Evolutionary conservation across 2,888 invertebrate species (phyloP), one percentile per base, ranked within the genome.

Genomic region (Drosophila histrio): DNA sequence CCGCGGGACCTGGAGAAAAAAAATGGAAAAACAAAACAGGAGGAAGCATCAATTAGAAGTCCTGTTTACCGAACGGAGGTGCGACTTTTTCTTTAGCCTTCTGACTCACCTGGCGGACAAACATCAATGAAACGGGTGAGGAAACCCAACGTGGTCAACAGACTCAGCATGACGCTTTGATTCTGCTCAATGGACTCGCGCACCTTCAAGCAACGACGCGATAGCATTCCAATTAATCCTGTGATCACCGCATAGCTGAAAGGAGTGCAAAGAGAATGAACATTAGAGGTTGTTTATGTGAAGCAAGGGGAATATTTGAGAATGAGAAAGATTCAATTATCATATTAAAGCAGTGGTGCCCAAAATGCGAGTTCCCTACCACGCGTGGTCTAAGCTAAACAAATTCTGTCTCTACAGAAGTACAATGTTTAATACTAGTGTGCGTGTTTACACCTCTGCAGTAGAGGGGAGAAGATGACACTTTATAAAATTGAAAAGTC

Each of bases 151-250:
- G 91, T 91, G 67, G 92, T 91, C 79, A 92, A 59, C 67, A 92
- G 79, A 38, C 92, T 91, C 52, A 92, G 76, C 61, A 92, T 89
- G 60, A 91, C 90, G 85, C 91, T 89, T 69, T 92, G 91, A 76
- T 92, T 90, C 75, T 88, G 86, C 69, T 92, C 92, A 69, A 92
- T 93, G 8, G 95, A 94, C 77, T 95, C 95, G 58, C 95, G 93
- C 36, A 96, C 94, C 77, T 94, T 94, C 82, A 94, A 93, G 90
- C 95, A 95, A 89, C 95, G 95, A 69, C 94, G 93, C 17, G 95
- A 94, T 50, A 97, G 92, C 74, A 95, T 94, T 89, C 96, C 97
- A 60, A 97, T 94, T n/a, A 96, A 93, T 24, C 96, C 96, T 46
- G 95, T 94, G 81, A 95, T 94, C 61, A 96, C 95, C 15, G 95